Evolutionary conservation across 2,888 invertebrate species (phyloP).

Genomic region (Drosophila cyrtoloma): DNA sequence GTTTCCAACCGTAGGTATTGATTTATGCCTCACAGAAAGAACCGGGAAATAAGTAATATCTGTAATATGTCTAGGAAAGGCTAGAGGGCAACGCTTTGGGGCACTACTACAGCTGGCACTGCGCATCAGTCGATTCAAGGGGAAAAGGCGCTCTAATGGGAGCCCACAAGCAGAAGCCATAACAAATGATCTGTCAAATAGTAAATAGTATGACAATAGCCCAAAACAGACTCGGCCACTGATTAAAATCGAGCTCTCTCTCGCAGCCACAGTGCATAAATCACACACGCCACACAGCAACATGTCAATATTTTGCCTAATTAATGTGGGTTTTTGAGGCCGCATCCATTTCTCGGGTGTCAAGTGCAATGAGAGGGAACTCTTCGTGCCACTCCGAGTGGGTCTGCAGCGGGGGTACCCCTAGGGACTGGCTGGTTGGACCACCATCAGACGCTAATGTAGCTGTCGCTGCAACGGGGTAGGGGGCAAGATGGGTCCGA

Average conservation of each 20-base stretch:
- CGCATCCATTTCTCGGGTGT: constrained; percentile 76
- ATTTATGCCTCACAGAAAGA: background rate
- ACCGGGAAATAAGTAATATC: too few relatives aligned
- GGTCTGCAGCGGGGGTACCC: constrained; percentile 28
- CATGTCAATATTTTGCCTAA: constrained; percentile 78
- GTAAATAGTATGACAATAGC: background rate
- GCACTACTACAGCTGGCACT: constrained; percentile 56
- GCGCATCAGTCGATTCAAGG: constrained; percentile 39
- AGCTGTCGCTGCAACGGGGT: constrained; percentile 42
- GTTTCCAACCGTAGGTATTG: background rate
- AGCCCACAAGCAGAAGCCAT: background rate
- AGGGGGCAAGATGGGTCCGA: constrained; percentile 36
- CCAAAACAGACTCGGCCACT: constrained; percentile 14
- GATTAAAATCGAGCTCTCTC: constrained; percentile 42
- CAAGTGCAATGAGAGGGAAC: constrained; percentile 65
- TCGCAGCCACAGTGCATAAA: constrained; percentile 51
- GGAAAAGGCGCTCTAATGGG: background rate
- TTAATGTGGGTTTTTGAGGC: constrained; percentile 63
- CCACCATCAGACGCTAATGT: constrained; percentile 73
- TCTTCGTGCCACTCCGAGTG: constrained; percentile 29
- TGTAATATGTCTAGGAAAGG: constrained; percentile 33
- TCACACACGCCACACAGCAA: constrained; percentile 62
- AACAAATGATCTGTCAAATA: constrained; percentile 9
- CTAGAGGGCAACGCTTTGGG: constrained; percentile 40
- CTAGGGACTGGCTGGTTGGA: constrained; percentile 25